A percentile compares a stretch with the other conserved stretches of the same genome.
These are phyloP conservation scores for Zeus faber DNA, from an alignment of 2,113 vertebrate species.

Conservation along the genomic window DNA sequence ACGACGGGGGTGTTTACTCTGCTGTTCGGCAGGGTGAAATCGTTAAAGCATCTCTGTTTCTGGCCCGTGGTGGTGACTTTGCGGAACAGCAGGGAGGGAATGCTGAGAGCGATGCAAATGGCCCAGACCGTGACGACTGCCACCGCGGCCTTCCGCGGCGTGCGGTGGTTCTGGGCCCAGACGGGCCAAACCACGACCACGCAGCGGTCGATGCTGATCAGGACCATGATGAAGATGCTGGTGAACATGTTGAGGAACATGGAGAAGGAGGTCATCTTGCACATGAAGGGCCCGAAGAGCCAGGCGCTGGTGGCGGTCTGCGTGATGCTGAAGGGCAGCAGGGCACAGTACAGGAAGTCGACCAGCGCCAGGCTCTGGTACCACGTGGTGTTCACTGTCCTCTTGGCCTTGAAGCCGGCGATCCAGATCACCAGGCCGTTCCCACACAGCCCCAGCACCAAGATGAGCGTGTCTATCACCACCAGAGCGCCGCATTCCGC, in stretches of 20 bases:
- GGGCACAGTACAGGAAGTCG: constrained; percentile 88
- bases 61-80: constrained; percentile 45
- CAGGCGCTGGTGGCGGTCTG: constrained; percentile 77
- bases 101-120: constrained; percentile 73
- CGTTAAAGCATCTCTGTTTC: constrained; percentile 76
- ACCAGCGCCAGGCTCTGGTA: constrained; percentile 90
- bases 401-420: constrained; percentile 86
- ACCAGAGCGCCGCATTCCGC: constrained; percentile 59
- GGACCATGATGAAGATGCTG: constrained; percentile 87
- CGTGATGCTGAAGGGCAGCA: constrained; percentile 81
- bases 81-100: constrained; percentile 80
- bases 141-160: constrained; percentile 64
- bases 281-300: constrained; percentile 87
- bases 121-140: constrained; percentile 78
- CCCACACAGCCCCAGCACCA: constrained; percentile 84
- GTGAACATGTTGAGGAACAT: constrained; percentile 95
- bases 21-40: constrained; percentile 57
- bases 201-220: constrained; percentile 90
- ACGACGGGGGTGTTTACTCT: constrained; percentile 50
- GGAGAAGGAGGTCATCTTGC: constrained; percentile 82
- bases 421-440: constrained; percentile 89
- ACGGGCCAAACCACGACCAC: constrained; percentile 85
- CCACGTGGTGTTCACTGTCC: constrained; percentile 87
- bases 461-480: constrained; percentile 72
- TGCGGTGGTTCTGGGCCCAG: constrained; percentile 93